phyloP scores from a whole-genome alignment of 1,140 invertebrate genomes.

The Neelides sp. region DNA sequence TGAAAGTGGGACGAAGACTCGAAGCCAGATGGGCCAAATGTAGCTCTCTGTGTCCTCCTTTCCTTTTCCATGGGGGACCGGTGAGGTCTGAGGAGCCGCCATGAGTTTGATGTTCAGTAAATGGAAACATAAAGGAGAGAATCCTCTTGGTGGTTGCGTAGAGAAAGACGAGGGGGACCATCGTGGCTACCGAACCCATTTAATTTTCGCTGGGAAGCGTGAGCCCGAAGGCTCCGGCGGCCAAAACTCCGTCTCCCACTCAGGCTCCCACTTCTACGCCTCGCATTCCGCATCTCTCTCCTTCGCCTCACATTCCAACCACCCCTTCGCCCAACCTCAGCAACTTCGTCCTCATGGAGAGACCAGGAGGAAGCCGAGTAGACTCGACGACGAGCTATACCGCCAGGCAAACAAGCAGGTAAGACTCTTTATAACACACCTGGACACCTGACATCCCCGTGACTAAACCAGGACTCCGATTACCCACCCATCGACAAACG shows the following conservation, averaged over 20 bases:
- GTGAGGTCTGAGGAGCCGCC: not conserved
- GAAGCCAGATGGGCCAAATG: no score
- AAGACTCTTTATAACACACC: no score
- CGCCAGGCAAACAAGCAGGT: slow-evolving; percentile 25
- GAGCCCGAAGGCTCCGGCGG: slow-evolving; percentile 23
- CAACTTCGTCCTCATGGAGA: slow-evolving; percentile 3
- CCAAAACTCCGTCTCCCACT: slow-evolving; percentile 16
- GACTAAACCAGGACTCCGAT: no score
- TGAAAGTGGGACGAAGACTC: no score
- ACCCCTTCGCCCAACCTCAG: slow-evolving; percentile 27
- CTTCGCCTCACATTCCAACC: slow-evolving; percentile 30
- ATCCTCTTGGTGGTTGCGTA: slow-evolving; percentile 7
- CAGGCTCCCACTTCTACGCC: slow-evolving; percentile 17
- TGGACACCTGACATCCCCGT: no score
- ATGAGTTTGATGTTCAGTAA: slow-evolving; percentile 29
- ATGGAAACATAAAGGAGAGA: slow-evolving; percentile 26
- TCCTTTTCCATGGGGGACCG: no score
- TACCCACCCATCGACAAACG: no score
- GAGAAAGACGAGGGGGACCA: slow-evolving; percentile 28
- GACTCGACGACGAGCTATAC: slow-evolving; percentile 18
- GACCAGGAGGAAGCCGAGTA: slow-evolving; percentile 10
- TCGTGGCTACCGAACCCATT: slow-evolving; percentile 28
- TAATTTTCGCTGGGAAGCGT: slow-evolving; percentile 30
- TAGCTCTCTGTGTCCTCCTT: no score
- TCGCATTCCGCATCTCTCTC: slow-evolving; percentile 13